Evolutionary conservation across 2,797 vertebrate species (phyloP), one percentile per base, ranked within the genome.

Genomic region (Xiphophorus birchmanni): DNA sequence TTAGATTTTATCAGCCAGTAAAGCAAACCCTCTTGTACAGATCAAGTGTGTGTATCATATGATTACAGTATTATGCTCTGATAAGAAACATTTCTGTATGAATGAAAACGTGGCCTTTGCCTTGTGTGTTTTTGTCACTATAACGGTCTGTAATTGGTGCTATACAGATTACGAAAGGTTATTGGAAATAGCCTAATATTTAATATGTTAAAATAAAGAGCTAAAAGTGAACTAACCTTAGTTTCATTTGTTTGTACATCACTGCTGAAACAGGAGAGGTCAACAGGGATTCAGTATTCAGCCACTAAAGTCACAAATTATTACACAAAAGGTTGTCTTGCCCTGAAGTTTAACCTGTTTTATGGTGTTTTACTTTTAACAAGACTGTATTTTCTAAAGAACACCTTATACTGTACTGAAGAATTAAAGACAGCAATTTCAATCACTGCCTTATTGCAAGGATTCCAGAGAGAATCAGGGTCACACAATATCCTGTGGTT

Each of bases 1-100:
- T 94, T 91, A 86, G 78, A 90, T 92, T 91, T 94, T 95, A 95
- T 95, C 91, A 87, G 89, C 86, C 86, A 89, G 80, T 94, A 91
- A 94, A 94, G 86, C 79, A 67, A 84, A 80, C 37, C 17, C 76
- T 86, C 76, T 86, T 86, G 89, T 82, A 47, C 80, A 5, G 84
- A 89, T 92, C 90, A 92, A 80, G 76, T 84, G 84, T 87, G 79
- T 71, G 4, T 85, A 85, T 91, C 90, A 91, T 92, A 83, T 92
- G 93, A 91, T 92, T 90, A 92, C 85, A 86, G 73, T 85, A 74
- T 69, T 85, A 83, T 72, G 69, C 82, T 78, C 76, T 84, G 92
- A 94, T 92, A 94, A 94, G 79, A 87, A 29, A 48, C 17, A 84
- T 89, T 87, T 89, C 78, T 77, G 56, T 81, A 79, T 91, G 84